Percentiles rank a stretch among this genome's conserved stretches.
Conservation (phyloP, 2,113 vertebrate genomes). For the Recurvirostra avosetta region DNA sequence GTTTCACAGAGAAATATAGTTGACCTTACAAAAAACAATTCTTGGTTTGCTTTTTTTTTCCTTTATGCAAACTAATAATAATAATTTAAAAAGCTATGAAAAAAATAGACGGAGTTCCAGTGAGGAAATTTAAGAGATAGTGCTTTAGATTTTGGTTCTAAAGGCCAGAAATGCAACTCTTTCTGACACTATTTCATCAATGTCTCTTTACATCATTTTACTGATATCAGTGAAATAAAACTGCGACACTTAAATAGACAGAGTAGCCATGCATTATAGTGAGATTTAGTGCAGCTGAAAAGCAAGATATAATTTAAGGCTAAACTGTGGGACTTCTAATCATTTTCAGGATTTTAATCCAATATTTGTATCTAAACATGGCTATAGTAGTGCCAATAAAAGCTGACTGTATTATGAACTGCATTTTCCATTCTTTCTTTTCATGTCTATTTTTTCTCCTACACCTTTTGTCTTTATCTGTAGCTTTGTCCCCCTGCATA, state of each 20-base stretch:
- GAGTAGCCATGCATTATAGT: background rate
- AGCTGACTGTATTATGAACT: background rate
- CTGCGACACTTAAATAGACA: background rate
- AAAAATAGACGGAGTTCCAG: background rate
- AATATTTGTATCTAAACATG: background rate
- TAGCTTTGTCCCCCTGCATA: background rate
- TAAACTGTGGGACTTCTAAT: background rate
- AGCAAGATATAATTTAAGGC: background rate
- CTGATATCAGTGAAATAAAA: conserved; percentile 4
- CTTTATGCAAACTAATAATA: background rate
- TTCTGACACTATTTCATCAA: background rate
- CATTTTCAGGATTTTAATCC: background rate
- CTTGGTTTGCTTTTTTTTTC: background rate
- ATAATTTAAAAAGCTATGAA: background rate
- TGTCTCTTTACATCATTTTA: background rate
- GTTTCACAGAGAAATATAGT: background rate
- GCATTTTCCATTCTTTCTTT: background rate
- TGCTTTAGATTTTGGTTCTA: background rate
- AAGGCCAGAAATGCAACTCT: background rate
- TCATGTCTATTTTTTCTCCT: background rate
- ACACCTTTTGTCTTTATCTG: background rate
- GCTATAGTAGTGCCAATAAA: background rate
- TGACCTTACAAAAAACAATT: background rate
- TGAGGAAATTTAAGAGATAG: background rate
- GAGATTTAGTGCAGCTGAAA: background rate